Base-by-base conservation (phyloP, 1,140 invertebrate genomes). In the Oreohelix idahoensis region DNA sequence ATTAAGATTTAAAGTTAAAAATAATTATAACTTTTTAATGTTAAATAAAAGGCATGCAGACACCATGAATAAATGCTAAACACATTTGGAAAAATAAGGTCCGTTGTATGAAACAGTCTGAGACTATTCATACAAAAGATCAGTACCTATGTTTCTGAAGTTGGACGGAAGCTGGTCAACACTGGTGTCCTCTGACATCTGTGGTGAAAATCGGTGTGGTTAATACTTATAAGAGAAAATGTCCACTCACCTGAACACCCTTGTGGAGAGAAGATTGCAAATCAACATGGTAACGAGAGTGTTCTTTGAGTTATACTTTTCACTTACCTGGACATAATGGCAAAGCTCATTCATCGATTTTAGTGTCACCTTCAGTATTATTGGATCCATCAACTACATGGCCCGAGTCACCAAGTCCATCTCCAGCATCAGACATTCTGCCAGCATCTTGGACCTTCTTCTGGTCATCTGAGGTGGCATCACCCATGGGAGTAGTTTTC, bases 291-390 rank as follows among this genome's bases (percentile, higher is more conserved):
- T 39, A 66, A 66, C 35, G 29, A 66, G 11, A 66, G 51, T 79
- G 51, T 29, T 69, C 36, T 38, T 20, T 26, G 32, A 20, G 42
- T 66, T 23, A 42, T 17, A 35, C 4, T 26, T 17, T 66, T 81
- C 39, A 81, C 79, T 81, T 81, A 81, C 79, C 66, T 81, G 63
- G 29, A 32, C 1, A 29, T 63, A 32, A 66, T 32, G 63, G 63
- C 26, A 58, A 66, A 53, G 79, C 51, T 82, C 80, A 82, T 74
- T 82, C 80, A 82, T 82, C 80, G 49, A 82, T 82, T 82, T 82
- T 82, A 82, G 80, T 53, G 80, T 82, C 80, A 82, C 80, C 80
- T 82, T 82, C 80, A 71, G 13, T 38, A 38, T 36, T 79, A 36
- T 66, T 42, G 38, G 51, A 0, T 45, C 77, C 77, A 66, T 69